Base-by-base conservation (phyloP, 2,888 invertebrate species). In the Perithous albicinctus region DNA sequence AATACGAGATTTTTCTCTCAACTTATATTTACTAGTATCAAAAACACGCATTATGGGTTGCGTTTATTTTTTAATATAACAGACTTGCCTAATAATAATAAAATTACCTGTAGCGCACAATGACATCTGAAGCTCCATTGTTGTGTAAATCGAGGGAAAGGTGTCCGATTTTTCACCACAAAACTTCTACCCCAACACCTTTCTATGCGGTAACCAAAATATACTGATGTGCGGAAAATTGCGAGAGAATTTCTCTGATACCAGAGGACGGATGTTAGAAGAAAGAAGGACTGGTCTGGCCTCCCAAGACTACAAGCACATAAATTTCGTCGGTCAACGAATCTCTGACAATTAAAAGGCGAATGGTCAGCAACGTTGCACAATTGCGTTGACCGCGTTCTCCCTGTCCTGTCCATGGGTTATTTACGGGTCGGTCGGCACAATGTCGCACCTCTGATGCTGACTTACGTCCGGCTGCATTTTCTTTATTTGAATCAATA, bases 281-380 rank as follows among this genome's bases (percentile, higher is more conserved):
- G 61, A 74, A 74, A 73, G 48, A 7, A 78, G 59, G 26, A 61
- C 56, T 78, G n/a, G 7, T 54, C 75, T 35, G 74, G 73, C 89
- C 88, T 89, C 88, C 89, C 88, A 85, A 86, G 84, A 86, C 73
- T 75, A 73, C 51, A 76, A 48, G 84, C n/a, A 87, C 88, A 89
- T 82, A 82, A 83, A 83, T 80, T 77, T 66, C 70, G 20, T 41
- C 59, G 69, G 67, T 80, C 70, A 82, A 82, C 78, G 80, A 80
- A 84, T 85, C 83, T 82, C 80, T 85, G 82, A 85, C 86, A 87
- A 88, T 89, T 87, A 86, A 85, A 86, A 84, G 78, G 84, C 82
- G 74, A 51, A 61, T 56, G 41, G 74, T 72, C 70, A 75, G 84
- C 86, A 82, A 84, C 86, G 74, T 72, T 26, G 82, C 18, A 83